phyloP scores from a whole-genome alignment of 2,888 invertebrate genomes.

The Erebia ligea region DNA sequence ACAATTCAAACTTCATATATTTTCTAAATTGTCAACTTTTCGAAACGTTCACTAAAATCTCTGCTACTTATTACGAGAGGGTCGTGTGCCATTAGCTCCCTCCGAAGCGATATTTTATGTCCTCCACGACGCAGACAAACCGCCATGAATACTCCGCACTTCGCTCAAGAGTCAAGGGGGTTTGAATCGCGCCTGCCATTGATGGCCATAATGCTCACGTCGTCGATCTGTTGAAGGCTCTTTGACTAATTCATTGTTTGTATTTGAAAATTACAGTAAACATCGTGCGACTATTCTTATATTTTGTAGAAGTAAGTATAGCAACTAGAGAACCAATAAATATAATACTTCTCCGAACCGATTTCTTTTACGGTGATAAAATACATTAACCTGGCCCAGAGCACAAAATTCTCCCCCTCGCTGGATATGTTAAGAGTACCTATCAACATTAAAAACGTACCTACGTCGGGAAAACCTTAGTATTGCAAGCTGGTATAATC shows the following conservation, averaged over 20 bases:
- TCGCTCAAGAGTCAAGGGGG: constrained; percentile 44
- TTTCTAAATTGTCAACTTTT: constrained; percentile 26
- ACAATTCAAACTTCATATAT: not conserved
- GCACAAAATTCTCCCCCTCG: too few relatives aligned
- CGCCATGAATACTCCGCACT: constrained; percentile 57
- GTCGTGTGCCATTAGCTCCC: constrained; percentile 66
- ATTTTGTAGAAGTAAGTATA: too few relatives aligned
- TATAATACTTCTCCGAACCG: too few relatives aligned
- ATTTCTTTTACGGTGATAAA: too few relatives aligned
- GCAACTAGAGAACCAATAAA: too few relatives aligned
- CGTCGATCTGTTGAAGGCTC: constrained; percentile 49
- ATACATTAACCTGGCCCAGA: too few relatives aligned
- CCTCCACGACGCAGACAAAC: constrained; percentile 50
- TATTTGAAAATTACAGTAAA: constrained; percentile 7
- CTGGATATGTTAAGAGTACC: too few relatives aligned
- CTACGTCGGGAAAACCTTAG: too few relatives aligned
- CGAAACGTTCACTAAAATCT: constrained; percentile 40
- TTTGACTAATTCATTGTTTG: constrained; percentile 28
- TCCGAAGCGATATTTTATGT: constrained; percentile 63
- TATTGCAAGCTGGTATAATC: too few relatives aligned
- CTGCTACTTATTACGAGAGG: constrained; percentile 52
- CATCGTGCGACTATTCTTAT: too few relatives aligned
- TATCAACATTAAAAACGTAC: too few relatives aligned
- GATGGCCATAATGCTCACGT: constrained; percentile 54
- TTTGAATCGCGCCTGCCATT: constrained; percentile 56